Conservation (phyloP, 2,113 vertebrate species). For the Alethe diademata region DNA sequence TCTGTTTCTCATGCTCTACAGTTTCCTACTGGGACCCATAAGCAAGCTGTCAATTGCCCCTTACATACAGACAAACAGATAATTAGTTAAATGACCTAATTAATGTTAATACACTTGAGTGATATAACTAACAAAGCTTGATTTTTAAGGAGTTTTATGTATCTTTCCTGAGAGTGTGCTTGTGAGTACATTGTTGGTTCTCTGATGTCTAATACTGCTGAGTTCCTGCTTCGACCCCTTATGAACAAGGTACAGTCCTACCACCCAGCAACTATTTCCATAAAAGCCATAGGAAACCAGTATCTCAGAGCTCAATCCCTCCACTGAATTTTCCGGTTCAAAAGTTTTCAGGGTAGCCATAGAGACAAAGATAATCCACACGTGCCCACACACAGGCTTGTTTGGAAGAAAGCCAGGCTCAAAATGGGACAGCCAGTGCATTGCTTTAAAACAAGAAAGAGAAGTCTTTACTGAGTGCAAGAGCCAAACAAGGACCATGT, state of each 20-base stretch:
- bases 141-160: not conserved
- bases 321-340: constrained; percentile 44
- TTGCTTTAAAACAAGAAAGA: constrained; percentile 14
- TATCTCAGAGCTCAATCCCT: not conserved
- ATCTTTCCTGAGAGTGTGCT: not conserved
- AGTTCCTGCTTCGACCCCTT: not conserved
- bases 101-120: constrained; percentile 44
- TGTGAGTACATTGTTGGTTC: not conserved
- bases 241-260: not conserved
- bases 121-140: not conserved
- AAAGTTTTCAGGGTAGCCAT: constrained; percentile 60
- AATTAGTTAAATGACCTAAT: constrained; percentile 55
- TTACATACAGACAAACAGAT: constrained; percentile 5
- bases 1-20: not conserved
- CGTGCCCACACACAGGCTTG: constrained; percentile 49
- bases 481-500: not conserved
- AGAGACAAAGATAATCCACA: constrained; percentile 66
- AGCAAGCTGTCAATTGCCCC: constrained; percentile 21
- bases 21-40: constrained; percentile 40
- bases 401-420: constrained; percentile 45
- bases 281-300: not conserved
- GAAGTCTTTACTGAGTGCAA: constrained; percentile 2
- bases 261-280: not conserved
- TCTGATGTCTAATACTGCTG: not conserved
- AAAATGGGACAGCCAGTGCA: constrained; percentile 30